Conservation (phyloP, 1,140 invertebrate genomes). For the Tetramorium simillimum region DNA sequence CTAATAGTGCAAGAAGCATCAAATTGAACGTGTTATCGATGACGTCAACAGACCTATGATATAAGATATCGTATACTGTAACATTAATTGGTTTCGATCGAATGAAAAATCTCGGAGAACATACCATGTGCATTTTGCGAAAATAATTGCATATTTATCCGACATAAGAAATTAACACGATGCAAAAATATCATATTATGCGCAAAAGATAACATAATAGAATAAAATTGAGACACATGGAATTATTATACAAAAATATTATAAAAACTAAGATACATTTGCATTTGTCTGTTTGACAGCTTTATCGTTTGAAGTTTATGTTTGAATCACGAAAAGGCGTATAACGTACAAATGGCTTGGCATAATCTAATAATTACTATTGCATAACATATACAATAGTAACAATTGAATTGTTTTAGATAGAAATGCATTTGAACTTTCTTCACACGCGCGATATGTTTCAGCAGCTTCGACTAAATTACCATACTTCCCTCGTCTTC, state of each 20-base stretch:
- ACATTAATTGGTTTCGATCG: not conserved
- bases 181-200: too few species aligned
- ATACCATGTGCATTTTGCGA: not conserved
- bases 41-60: conserved; percentile 32
- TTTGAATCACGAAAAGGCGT: not conserved
- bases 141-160: not conserved
- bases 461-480: not conserved
- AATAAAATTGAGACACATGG: not conserved
- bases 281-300: not conserved
- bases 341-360: not conserved
- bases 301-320: not conserved
- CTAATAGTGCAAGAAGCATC: conserved; percentile 35
- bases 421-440: not conserved
- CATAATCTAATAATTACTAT: not conserved
- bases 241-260: not conserved
- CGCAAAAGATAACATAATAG: too few species aligned
- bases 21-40: conserved; percentile 50
- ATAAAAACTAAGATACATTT: not conserved
- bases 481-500: not conserved
- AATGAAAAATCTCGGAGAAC: not conserved
- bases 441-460: not conserved
- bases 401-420: not conserved
- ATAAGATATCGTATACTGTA: conserved; percentile 9
- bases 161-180: not conserved
- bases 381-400: not conserved